A percentile compares a stretch with the other conserved stretches of the same genome.
These are phyloP conservation scores for Ammospiza nelsoni DNA, from an alignment of 2,113 vertebrate species.

Conservation along the genomic window DNA sequence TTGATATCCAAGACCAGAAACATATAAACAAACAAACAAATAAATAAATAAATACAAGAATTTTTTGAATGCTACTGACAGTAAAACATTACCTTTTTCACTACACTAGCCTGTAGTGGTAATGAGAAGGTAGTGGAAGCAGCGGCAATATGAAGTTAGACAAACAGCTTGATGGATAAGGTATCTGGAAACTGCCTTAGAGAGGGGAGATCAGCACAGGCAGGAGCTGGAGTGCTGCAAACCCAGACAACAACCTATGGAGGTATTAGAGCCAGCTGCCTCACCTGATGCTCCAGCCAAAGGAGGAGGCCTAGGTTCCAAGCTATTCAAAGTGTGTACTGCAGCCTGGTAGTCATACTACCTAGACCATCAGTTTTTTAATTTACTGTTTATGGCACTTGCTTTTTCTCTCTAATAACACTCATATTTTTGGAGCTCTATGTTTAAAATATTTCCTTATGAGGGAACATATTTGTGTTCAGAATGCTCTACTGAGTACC, in stretches of 20 bases:
- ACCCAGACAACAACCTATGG: not conserved
- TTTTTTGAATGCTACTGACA: not conserved
- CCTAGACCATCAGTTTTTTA: not conserved
- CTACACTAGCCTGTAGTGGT: accelerated
- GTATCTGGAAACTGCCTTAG: not conserved
- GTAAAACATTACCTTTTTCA: not conserved
- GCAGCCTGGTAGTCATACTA: not conserved
- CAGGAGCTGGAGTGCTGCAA: not conserved
- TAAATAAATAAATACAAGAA: not conserved
- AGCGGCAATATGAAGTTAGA: not conserved
- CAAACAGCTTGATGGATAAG: not conserved
- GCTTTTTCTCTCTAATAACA: not conserved
- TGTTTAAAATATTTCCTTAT: not conserved
- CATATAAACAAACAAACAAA: not conserved
- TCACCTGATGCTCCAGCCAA: accelerated
- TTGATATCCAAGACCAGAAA: not conserved
- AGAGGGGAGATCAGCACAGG: not conserved
- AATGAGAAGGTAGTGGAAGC: not conserved
- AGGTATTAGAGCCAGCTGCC: not conserved
- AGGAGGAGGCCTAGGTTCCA: not conserved
- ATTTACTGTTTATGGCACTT: not conserved
- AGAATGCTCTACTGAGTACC: not conserved
- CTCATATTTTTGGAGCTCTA: not conserved
- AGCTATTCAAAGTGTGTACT: not conserved
- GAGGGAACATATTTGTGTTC: not conserved